Evolutionary conservation across 2,113 vertebrate species (phyloP), one percentile per base, ranked within the genome.

Genomic region (Passer montanus): DNA sequence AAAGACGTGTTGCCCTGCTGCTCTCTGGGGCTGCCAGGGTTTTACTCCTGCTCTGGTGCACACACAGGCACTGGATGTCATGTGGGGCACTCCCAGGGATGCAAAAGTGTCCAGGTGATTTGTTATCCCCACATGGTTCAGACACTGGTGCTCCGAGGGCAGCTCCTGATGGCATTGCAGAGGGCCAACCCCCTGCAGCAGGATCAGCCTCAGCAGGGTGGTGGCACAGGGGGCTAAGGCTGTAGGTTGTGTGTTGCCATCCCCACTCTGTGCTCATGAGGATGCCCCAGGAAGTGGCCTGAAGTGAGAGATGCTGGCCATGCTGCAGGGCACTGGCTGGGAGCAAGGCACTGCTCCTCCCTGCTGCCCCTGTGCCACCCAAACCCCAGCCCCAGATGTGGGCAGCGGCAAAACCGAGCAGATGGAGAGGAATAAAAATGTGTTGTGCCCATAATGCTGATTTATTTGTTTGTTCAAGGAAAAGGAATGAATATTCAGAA

Each of bases 201-300:
- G 59, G 11, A 58, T 28, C 35, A 58, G 3, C 12, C 11, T 73
- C 43, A 17, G 1, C 4, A 44, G 19, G 24, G 26, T 23, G 31
- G 30, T 68, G 47, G 30, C 12, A 37, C 5, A 2, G 41, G 28
- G 58, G 63, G 41, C 16, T 56, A 24, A 7, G 12, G 27, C 26
- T 0, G 0, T 9, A 39, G 41, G 28, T 5, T 43, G 16, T 0
- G 1, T 64, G 33, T 13, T 1, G 1, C n/a, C 4, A 3, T 50
- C n/a, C 28, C 55, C 26, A 7, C 33, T 81, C 50, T 66, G 46
- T 37, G 47, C 56, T 68, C 37, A 15, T 9, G 0, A 0, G 6
- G 24, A 27, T 72, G 41, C 11, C 27, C 24, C 46, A 44, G 31
- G 47, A 37, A 81, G 22, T 17, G 20, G 4, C 10, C 52, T 7